Percentiles rank a stretch among this genome's conserved stretches.
phyloP scores from a whole-genome alignment of 2,113 vertebrate genomes.

The Melanotaenia duboulayi region DNA sequence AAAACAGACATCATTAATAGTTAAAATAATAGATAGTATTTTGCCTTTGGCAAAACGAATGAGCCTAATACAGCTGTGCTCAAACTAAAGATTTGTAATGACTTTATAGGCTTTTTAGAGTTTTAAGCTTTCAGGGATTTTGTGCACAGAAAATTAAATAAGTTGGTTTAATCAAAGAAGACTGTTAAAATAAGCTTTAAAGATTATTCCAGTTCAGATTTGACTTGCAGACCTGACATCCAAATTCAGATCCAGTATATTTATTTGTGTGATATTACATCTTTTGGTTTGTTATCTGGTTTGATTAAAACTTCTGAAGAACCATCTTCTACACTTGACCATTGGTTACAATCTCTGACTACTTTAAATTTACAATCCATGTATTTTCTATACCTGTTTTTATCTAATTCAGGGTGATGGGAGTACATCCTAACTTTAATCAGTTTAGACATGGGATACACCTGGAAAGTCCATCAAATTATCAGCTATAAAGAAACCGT shows the following conservation, averaged over 20 bases:
- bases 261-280: neutral
- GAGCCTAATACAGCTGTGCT: no score
- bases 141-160: neutral
- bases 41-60: no score
- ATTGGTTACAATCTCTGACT: neutral
- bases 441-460: no score
- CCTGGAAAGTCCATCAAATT: no score
- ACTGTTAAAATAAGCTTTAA: no score
- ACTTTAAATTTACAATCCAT: neutral
- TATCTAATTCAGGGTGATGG: no score
- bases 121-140: neutral
- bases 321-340: neutral
- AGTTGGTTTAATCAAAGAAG: neutral
- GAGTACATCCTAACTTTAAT: no score
- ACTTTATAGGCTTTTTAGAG: neutral
- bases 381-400: no score
- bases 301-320: neutral
- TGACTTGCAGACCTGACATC: neutral
- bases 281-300: neutral
- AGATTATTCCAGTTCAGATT: no score
- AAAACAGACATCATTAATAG: no score
- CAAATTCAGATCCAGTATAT: neutral
- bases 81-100: neutral
- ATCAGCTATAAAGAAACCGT: no score
- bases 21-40: no score